phyloP scores from a whole-genome alignment of 2,797 vertebrate genomes.

The Helostoma temminkii region DNA sequence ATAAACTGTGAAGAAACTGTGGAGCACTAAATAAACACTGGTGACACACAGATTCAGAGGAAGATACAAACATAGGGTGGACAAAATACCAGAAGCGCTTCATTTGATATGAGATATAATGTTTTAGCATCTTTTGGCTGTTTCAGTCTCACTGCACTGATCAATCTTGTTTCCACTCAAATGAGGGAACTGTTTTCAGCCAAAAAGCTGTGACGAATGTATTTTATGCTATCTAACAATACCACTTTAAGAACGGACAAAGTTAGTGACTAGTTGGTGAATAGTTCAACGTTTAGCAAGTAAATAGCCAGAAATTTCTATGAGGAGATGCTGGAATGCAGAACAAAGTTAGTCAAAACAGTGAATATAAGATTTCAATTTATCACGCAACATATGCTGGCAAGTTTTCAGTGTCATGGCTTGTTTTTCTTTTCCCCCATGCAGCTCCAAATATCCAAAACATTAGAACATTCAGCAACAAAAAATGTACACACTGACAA shows the following conservation, averaged over 20 bases:
- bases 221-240: neutral
- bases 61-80: neutral
- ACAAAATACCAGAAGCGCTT: constrained; percentile 5
- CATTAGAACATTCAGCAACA: no score
- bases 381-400: neutral
- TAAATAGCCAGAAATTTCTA: neutral
- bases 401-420: no score
- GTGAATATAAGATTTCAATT: neutral
- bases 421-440: neutral
- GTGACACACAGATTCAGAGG: constrained; percentile 26
- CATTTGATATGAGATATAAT: no score
- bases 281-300: neutral
- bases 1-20: constrained; percentile 39
- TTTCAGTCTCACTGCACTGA: no score
- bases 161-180: no score
- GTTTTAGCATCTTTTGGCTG: no score
- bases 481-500: no score
- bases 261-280: neutral
- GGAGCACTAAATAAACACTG: constrained; percentile 38
- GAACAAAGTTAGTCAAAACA: no score
- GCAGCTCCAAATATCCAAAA: neutral
- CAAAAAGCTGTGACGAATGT: no score
- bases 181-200: no score
- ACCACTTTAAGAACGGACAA: neutral
- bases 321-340: neutral